These are phyloP conservation scores for Ataeniobius toweri DNA, from an alignment of 2,797 vertebrate species.

Conservation along the genomic window DNA sequence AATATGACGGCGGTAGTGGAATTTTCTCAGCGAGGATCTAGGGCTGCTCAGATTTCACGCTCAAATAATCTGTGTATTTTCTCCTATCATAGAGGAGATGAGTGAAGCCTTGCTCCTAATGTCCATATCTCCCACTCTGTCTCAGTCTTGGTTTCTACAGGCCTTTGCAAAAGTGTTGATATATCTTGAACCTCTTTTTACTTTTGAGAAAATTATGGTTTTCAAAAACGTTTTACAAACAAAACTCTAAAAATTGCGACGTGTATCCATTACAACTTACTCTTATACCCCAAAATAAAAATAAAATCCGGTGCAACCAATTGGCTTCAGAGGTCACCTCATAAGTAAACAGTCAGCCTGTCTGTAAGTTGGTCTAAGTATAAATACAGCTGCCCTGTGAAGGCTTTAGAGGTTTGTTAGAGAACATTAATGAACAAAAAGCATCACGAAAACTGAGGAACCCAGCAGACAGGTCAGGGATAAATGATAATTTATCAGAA, in stretches of 20 bases:
- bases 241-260: not conserved
- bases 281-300: not conserved
- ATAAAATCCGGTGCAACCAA: too few species aligned
- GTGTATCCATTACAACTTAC: not conserved
- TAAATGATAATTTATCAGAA: too few species aligned
- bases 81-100: constrained; percentile 33
- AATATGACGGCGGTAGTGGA: constrained; percentile 33
- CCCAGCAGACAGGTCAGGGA: too few species aligned
- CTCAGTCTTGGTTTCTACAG: not conserved
- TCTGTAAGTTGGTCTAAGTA: too few species aligned
- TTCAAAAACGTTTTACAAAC: not conserved
- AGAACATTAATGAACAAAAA: too few species aligned
- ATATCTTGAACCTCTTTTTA: too few species aligned
- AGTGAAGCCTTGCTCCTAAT: constrained; percentile 3
- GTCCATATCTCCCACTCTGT: not conserved
- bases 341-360: too few species aligned
- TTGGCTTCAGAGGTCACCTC: too few species aligned
- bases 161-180: not conserved
- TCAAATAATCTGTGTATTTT: constrained; percentile 26
- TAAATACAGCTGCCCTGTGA: too few species aligned
- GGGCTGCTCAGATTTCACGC: constrained; percentile 10
- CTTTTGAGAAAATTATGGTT: not conserved
- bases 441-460: too few species aligned
- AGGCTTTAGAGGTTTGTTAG: too few species aligned
- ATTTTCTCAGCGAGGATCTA: not conserved